A percentile compares a stretch with the other conserved stretches of the same genome.
Evolutionary conservation across 2,113 vertebrate genomes (phyloP).

Genomic region (Colistium nudipinnis): DNA sequence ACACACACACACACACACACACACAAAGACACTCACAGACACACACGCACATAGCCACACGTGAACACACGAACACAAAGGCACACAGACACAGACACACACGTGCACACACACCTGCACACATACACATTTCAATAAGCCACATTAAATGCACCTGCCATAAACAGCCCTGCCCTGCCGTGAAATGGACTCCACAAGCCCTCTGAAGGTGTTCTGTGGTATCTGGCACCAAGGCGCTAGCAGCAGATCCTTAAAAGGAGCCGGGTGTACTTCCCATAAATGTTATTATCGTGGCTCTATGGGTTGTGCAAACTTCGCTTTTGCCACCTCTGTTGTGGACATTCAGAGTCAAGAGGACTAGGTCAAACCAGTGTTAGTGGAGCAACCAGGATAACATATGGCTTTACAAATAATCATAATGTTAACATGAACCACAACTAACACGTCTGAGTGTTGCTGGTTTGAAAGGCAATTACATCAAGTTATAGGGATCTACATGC

Average conservation of each 20-base stretch:
- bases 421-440: no score
- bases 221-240: constrained; percentile 4
- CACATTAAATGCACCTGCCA: no score
- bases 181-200: background rate
- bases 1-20: background rate
- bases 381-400: no score
- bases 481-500: background rate
- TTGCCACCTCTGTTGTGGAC: background rate
- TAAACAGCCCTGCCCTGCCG: background rate
- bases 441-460: background rate
- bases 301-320: background rate
- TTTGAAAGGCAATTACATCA: background rate
- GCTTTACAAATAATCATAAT: no score
- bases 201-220: constrained; percentile 8
- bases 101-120: background rate
- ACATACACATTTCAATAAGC: no score
- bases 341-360: background rate
- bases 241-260: constrained; percentile 2
- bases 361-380: no score
- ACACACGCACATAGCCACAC: background rate
- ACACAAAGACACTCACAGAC: background rate
- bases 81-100: background rate
- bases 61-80: no score
- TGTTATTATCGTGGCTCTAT: background rate
- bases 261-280: background rate